Evolutionary conservation across 1,140 invertebrate genomes (phyloP), one percentile per base, ranked within the genome.

Genomic region (Monomorium pharaonis): DNA sequence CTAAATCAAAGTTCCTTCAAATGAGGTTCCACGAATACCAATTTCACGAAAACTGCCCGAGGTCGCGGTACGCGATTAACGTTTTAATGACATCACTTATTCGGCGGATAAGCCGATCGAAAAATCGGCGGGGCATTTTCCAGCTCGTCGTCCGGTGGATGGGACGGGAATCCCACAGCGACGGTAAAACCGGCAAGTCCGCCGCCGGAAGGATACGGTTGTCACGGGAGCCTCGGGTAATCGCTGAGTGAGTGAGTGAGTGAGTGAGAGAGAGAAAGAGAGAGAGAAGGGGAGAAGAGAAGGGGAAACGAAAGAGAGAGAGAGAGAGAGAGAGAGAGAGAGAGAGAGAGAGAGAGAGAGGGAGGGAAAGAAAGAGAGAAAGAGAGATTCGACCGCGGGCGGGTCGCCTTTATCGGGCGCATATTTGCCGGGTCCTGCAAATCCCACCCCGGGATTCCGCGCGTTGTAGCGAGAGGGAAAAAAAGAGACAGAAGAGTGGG

Each of bases 361-460:
- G 12, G 24, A 33, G 18, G 0, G 67, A 51, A 1, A 51, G 9
- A 74, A n/a, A 56, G 18, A 74, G 30, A 37, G 33, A 74, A 7
- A 74, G 30, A 74, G 27, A 81, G 51, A 85, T 83, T 80, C 63
- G 65, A 62, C 75, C 84, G 60, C 74, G 74, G 51, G 76, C 85
- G 88, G 86, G 76, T 84, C 86, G 83, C 74, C 88, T 90, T 91
- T 91, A 91, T 91, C 90, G 90, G 85, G 51, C 84, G 90, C 90
- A 91, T 91, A 91, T 91, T 91, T 91, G 89, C 89, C 85, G 85
- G 90, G 54, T 89, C 78, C 85, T 89, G 89, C 85, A 91, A 91
- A 91, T 91, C 88, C 90, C 81, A 89, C 75, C 49, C 88, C 42
- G 83, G 85, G 87, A 91, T 89, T 90, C 89, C 62, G 60, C 49